These are phyloP conservation scores for Oreotrochilus melanogaster DNA, from an alignment of 2,113 vertebrate species.

Conservation along the genomic window DNA sequence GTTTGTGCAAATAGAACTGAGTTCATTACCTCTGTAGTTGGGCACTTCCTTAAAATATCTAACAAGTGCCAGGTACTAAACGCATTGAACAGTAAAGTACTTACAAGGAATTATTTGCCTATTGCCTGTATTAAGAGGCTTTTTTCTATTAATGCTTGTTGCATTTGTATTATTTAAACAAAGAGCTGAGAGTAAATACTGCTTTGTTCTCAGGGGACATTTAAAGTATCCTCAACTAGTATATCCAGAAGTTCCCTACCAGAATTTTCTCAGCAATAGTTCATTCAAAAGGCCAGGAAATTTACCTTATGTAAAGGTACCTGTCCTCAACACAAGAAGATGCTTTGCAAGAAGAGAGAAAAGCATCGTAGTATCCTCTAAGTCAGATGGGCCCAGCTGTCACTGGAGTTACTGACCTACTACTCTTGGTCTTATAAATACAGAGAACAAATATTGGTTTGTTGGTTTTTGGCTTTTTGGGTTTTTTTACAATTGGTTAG, in stretches of 20 bases:
- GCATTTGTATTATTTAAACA: not conserved
- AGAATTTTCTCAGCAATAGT: not conserved
- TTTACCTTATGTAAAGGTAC: not conserved
- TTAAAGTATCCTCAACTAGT: accelerated
- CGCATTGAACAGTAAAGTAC: not conserved
- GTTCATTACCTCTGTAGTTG: not conserved
- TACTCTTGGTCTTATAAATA: not conserved
- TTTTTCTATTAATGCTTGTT: not conserved
- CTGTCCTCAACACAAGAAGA: not conserved
- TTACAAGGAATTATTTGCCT: not conserved
- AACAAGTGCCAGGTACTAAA: not conserved
- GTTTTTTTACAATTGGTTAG: accelerated
- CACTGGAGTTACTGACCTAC: not conserved
- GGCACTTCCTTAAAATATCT: not conserved
- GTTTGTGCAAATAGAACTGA: not conserved
- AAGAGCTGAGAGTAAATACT: not conserved
- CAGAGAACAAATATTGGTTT: not conserved
- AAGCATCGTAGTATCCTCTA: accelerated
- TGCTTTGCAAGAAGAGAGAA: not conserved
- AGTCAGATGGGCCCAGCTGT: not conserved
- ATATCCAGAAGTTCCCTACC: not conserved
- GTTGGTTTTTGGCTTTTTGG: too few species aligned
- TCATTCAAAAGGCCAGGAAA: not conserved
- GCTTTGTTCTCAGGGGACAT: not conserved
- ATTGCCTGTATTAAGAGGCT: not conserved